Evolutionary conservation across 2,888 invertebrate species (phyloP).

Genomic region (Leuctra nigra): DNA sequence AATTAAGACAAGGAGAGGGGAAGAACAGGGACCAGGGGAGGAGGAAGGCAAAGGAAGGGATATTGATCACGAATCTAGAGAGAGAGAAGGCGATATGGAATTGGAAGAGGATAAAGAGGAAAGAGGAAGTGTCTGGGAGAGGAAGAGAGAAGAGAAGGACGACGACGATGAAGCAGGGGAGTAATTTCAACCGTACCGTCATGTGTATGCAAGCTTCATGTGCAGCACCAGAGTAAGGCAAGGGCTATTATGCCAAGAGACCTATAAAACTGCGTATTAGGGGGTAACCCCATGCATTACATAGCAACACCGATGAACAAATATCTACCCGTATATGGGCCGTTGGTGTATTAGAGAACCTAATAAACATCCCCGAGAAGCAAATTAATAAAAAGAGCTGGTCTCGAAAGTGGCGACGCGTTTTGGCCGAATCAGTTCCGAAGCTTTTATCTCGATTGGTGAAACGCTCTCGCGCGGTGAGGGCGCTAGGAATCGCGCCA

Average conservation of each 20-base stretch:
- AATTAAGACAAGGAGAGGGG: constrained; percentile 68
- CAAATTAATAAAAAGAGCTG: neutral
- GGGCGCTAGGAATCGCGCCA: too few relatives aligned
- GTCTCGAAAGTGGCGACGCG: neutral
- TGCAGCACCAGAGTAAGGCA: neutral
- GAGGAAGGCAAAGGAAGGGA: constrained; percentile 45
- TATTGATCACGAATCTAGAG: constrained; percentile 31
- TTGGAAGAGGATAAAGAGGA: constrained; percentile 20
- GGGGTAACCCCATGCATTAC: constrained; percentile 14
- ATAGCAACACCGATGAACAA: neutral
- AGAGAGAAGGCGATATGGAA: constrained; percentile 17
- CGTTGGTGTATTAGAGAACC: neutral
- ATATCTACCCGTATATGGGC: neutral
- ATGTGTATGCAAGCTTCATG: constrained; percentile 22
- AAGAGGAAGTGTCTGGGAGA: constrained; percentile 24
- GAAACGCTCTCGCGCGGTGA: too few relatives aligned
- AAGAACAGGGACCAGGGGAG: constrained; percentile 46
- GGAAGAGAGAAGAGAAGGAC: constrained; percentile 16
- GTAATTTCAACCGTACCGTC: constrained; percentile 8
- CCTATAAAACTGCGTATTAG: constrained; percentile 18
- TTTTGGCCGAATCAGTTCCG: neutral
- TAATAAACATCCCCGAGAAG: neutral
- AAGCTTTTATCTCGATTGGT: neutral
- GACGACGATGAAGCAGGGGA: constrained; percentile 9
- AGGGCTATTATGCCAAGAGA: constrained; percentile 9